Evolutionary conservation across 2,888 invertebrate species (phyloP).

Genomic region (Netelia inedita): DNA sequence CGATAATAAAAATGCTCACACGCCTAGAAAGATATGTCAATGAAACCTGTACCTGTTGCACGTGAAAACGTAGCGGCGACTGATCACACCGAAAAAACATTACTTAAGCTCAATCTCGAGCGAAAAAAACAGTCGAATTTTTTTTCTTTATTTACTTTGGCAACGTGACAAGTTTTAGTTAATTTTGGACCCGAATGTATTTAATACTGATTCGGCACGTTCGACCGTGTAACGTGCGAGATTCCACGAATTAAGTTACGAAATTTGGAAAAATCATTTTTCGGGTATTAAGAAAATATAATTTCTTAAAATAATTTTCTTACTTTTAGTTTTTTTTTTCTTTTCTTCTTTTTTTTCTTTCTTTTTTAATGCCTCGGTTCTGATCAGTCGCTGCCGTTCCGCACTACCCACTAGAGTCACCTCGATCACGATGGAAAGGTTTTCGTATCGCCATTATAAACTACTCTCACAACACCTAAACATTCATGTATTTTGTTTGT

Average conservation of each 20-base stretch:
- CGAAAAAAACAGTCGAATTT: slow-evolving; percentile 26
- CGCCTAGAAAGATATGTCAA: slow-evolving; percentile 83
- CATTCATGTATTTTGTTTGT: slow-evolving; percentile 77
- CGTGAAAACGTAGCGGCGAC: slow-evolving; percentile 71
- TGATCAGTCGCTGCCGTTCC: slow-evolving; percentile 75
- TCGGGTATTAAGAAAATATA: slow-evolving; percentile 28
- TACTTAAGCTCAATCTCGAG: slow-evolving; percentile 21
- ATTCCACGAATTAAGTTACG: slow-evolving; percentile 42
- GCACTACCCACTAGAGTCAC: slow-evolving; percentile 45
- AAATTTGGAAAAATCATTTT: slow-evolving; percentile 46
- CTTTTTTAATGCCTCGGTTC: slow-evolving; percentile 33
- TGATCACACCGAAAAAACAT: slow-evolving; percentile 68
- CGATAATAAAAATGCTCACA: slow-evolving; percentile 69
- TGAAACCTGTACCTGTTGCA: slow-evolving; percentile 76
- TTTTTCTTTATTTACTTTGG: slow-evolving; percentile 81
- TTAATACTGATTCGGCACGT: slow-evolving; percentile 66
- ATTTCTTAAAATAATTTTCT: neutral
- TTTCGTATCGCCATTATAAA: slow-evolving; percentile 65
- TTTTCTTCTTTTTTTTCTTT: slow-evolving; percentile 41
- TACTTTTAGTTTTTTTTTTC: slow-evolving; percentile 18
- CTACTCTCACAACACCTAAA: slow-evolving; percentile 81
- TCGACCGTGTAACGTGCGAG: slow-evolving; percentile 46
- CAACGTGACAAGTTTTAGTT: slow-evolving; percentile 74
- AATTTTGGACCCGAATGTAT: slow-evolving; percentile 43
- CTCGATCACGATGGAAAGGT: slow-evolving; percentile 66